Percentiles rank a stretch among this genome's conserved stretches.
Conservation (phyloP, 2,113 vertebrate genomes). For the Hemibagrus wyckioides region DNA sequence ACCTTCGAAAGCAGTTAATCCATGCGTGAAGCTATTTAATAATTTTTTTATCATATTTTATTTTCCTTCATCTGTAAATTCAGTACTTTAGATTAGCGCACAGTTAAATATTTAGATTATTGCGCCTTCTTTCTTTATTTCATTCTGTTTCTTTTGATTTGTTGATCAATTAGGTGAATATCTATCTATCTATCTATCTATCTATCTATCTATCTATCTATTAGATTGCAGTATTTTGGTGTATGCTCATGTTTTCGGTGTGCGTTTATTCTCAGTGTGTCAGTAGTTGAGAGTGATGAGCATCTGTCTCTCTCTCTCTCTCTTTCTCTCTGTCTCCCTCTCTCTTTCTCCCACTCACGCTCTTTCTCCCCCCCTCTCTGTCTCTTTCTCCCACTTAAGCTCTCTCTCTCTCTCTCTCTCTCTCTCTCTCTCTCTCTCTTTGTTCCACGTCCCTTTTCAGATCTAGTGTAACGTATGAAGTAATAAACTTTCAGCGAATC, state of each 20-base stretch:
- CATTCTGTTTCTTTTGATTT: not conserved
- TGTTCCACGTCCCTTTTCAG: slow-evolving; percentile 53
- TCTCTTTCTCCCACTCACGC: too few relatives aligned
- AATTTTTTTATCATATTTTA: not conserved
- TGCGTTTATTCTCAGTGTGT: not conserved
- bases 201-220: not conserved
- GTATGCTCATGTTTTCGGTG: not conserved
- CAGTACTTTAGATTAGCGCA: not conserved
- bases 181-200: not conserved
- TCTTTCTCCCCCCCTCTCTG: too few relatives aligned
- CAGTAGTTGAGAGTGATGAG: not conserved
- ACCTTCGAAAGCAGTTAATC: not conserved
- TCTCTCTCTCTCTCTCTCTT: slow-evolving; percentile 19
- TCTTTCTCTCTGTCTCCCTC: too few relatives aligned
- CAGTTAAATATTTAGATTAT: not conserved
- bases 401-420: too few relatives aligned
- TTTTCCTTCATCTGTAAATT: not conserved
- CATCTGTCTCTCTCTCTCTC: not conserved
- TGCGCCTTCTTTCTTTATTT: not conserved
- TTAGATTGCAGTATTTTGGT: not conserved
- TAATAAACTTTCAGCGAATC: slow-evolving; percentile 71
- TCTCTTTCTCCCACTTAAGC: too few relatives aligned
- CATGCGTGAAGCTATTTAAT: not conserved
- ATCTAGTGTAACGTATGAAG: slow-evolving; percentile 59
- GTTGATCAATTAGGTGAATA: not conserved